These are phyloP conservation scores for Eudemis profundana DNA, from an alignment of 2,888 invertebrate genomes.

Conservation along the genomic window DNA sequence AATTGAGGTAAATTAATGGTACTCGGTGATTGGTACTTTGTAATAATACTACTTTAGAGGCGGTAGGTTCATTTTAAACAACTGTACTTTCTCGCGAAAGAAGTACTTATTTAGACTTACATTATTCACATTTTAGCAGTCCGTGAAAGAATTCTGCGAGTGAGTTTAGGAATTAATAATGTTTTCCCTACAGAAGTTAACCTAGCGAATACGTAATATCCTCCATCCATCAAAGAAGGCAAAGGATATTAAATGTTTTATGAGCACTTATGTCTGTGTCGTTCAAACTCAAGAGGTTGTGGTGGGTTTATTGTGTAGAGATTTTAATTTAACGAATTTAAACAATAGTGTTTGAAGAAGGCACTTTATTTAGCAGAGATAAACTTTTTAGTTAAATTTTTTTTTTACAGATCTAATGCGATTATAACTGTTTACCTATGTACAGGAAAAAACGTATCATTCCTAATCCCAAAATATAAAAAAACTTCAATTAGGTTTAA, in stretches of 20 bases:
- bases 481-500: too few relatives aligned
- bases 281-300: conserved; percentile 9
- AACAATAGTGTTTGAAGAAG: neutral
- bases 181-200: conserved; percentile 19
- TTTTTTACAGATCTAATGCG: too few relatives aligned
- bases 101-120: neutral
- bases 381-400: too few relatives aligned
- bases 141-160: conserved; percentile 15
- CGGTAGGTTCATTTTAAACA: neutral
- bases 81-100: too few relatives aligned
- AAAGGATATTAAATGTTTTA: conserved; percentile 38
- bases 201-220: conserved; percentile 27
- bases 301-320: neutral
- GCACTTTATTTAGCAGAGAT: too few relatives aligned
- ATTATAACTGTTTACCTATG: too few relatives aligned
- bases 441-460: too few relatives aligned
- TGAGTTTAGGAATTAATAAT: conserved; percentile 21
- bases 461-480: too few relatives aligned
- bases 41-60: too few relatives aligned
- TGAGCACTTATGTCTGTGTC: conserved; percentile 26
- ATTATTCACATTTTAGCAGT: conserved; percentile 12
- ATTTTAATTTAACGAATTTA: neutral
- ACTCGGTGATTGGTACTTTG: too few relatives aligned
- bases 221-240: conserved; percentile 32
- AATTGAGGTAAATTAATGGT: too few relatives aligned